Conservation (phyloP, 2,888 invertebrate genomes). For the Glyphotaelius pellucidus region DNA sequence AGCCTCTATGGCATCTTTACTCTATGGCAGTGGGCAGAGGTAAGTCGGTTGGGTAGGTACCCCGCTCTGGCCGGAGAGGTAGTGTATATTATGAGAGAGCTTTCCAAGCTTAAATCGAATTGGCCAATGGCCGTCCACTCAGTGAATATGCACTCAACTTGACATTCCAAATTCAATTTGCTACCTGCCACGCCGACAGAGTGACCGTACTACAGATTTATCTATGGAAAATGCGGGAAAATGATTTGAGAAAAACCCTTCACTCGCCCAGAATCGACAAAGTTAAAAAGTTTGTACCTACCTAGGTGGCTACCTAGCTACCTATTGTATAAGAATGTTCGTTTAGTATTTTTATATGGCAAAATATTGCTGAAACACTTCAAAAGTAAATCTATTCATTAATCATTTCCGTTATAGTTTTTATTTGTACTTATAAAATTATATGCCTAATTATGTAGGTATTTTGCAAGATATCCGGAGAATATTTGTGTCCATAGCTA, state of each 20-base stretch:
- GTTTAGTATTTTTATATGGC: not conserved
- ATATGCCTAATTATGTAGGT: not conserved
- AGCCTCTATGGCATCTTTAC: not conserved
- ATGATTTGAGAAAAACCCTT: conserved; percentile 40
- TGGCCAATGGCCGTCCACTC: conserved; percentile 60
- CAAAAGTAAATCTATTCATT: not conserved
- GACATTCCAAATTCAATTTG: conserved; percentile 65
- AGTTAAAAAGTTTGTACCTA: not conserved
- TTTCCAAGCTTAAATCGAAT: conserved; percentile 65
- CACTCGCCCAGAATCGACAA: not conserved
- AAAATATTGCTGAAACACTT: not conserved
- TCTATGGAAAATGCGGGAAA: conserved; percentile 44
- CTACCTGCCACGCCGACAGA: conserved; percentile 63
- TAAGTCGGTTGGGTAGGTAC: not conserved
- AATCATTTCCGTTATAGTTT: not conserved
- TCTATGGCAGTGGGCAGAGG: not conserved
- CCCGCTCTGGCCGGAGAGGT: conserved; percentile 21
- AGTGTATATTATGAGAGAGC: conserved; percentile 60
- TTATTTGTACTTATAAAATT: not conserved
- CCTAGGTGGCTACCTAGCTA: not conserved
- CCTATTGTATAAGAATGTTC: not conserved
- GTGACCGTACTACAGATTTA: conserved; percentile 52
- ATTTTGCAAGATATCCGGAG: conserved; percentile 2
- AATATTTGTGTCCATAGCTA: not conserved
- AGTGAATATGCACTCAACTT: conserved; percentile 66